Conservation (phyloP, 2,888 invertebrate species). For the Amblyjoppa proteus region DNA sequence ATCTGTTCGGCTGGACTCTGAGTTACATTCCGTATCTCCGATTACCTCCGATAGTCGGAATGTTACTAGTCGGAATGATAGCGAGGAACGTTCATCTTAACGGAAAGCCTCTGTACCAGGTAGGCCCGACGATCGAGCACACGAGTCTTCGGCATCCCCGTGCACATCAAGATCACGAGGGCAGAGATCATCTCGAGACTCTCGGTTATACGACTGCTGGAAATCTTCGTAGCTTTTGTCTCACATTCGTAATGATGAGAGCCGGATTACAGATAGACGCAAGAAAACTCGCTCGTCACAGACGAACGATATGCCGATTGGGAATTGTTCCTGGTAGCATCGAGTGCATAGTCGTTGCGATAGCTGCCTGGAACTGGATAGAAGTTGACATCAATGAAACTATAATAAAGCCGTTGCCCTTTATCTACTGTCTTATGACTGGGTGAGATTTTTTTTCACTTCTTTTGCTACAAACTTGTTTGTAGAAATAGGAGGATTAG, state of each 20-base stretch:
- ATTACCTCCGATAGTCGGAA: slow-evolving; percentile 86
- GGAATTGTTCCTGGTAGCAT: slow-evolving; percentile 62
- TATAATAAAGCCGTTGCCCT: slow-evolving; percentile 47
- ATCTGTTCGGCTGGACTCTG: slow-evolving; percentile 63
- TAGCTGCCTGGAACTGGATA: slow-evolving; percentile 61
- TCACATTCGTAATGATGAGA: slow-evolving; percentile 65
- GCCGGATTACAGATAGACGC: slow-evolving; percentile 65
- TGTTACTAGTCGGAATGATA: slow-evolving; percentile 86
- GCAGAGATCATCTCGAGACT: slow-evolving; percentile 11
- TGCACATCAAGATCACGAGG: background rate
- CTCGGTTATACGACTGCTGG: slow-evolving; percentile 46
- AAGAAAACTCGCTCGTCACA: slow-evolving; percentile 59
- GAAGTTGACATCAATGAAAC: slow-evolving; percentile 50
- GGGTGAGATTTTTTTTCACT: slow-evolving; percentile 28
- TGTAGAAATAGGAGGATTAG: background rate
- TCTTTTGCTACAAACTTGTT: background rate
- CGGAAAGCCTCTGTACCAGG: slow-evolving; percentile 60
- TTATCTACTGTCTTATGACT: slow-evolving; percentile 56
- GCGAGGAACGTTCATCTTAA: slow-evolving; percentile 58
- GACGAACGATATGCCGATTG: slow-evolving; percentile 55
- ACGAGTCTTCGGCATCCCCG: background rate
- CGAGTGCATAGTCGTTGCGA: slow-evolving; percentile 56
- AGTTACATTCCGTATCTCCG: slow-evolving; percentile 64
- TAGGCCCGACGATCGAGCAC: slow-evolving; percentile 32
- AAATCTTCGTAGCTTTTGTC: slow-evolving; percentile 60